These are phyloP conservation scores for Macrosiphum euphorbiae DNA, from an alignment of 2,888 invertebrate species.

Conservation along the genomic window DNA sequence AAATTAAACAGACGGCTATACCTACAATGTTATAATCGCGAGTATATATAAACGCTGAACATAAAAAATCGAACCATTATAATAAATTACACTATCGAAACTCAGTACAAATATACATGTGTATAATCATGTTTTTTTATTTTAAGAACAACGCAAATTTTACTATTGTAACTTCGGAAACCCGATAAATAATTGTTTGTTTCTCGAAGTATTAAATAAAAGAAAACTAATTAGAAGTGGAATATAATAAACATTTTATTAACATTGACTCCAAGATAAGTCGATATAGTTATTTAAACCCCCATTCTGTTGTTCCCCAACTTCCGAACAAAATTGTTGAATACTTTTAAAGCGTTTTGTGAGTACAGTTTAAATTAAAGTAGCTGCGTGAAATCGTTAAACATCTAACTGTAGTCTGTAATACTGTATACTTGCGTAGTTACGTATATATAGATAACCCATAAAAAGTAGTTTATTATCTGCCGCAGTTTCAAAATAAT, in stretches of 20 bases:
- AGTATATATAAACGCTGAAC: neutral
- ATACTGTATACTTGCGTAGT: neutral
- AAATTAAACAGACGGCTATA: neutral
- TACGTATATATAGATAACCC: neutral
- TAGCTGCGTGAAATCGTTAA: neutral
- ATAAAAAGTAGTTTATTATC: neutral
- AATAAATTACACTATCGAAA: neutral
- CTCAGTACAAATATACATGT: neutral
- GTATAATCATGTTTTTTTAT: neutral
- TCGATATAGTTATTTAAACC: slow-evolving; percentile 26
- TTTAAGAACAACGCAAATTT: neutral
- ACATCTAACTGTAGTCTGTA: neutral
- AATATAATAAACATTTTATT: slow-evolving; percentile 22
- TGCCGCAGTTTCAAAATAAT: neutral
- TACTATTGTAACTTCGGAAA: neutral
- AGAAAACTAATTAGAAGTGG: neutral
- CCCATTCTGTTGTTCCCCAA: neutral
- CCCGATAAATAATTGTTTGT: neutral
- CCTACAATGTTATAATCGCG: neutral
- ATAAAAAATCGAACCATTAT: neutral
- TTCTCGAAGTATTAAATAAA: neutral
- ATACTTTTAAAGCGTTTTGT: neutral
- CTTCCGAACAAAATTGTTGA: neutral
- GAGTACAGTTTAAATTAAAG: neutral
- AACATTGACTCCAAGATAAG: neutral